Conservation (phyloP, 2,113 vertebrate species). For the Calyptommatus sinebrachiatus region DNA sequence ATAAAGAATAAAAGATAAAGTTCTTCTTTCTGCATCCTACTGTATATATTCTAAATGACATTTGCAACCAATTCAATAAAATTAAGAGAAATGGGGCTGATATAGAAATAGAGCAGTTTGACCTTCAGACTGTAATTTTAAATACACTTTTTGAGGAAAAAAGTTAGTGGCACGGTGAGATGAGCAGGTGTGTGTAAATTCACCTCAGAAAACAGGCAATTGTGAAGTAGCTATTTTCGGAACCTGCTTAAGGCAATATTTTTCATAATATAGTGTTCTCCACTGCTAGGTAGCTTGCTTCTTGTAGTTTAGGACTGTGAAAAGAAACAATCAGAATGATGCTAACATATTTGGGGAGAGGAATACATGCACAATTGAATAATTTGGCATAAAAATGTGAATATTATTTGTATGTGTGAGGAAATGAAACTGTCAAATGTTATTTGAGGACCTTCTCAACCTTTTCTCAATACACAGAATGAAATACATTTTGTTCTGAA, state of each 20-base stretch:
- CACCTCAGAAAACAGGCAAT: background rate
- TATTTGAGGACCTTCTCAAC: background rate
- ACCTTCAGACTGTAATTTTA: background rate
- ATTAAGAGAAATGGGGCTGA: background rate
- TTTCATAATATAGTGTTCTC: background rate
- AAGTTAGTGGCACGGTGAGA: background rate
- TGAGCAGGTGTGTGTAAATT: background rate
- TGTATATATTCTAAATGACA: background rate
- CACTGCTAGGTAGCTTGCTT: background rate
- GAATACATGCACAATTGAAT: background rate
- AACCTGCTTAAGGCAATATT: background rate
- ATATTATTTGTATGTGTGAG: background rate
- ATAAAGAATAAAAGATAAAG: background rate
- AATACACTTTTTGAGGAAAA: background rate
- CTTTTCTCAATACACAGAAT: background rate
- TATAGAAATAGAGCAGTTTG: background rate
- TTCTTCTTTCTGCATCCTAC: background rate
- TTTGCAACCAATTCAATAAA: background rate
- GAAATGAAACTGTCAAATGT: constrained; percentile 8
- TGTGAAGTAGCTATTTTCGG: background rate
- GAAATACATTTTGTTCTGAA: background rate
- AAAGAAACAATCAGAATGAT: background rate
- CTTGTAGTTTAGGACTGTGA: background rate
- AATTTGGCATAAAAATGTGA: constrained; percentile 13
- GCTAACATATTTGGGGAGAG: background rate